Percentiles rank a stretch among this genome's conserved stretches.
These are phyloP conservation scores for Phalloptychus januarius DNA, from an alignment of 2,797 vertebrate genomes.

Conservation along the genomic window DNA sequence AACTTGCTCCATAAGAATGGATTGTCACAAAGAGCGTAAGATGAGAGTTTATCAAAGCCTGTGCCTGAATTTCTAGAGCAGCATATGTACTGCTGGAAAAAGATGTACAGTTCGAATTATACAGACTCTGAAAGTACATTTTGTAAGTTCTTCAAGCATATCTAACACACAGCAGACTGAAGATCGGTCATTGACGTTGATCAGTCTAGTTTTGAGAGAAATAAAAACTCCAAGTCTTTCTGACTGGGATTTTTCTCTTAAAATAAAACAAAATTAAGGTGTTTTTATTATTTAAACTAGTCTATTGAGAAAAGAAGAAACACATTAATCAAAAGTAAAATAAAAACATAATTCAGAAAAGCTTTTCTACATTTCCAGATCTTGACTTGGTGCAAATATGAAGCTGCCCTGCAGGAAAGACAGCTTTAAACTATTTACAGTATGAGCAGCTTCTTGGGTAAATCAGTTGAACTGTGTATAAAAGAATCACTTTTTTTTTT, in stretches of 20 bases:
- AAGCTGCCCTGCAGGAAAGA: background rate
- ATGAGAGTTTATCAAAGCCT: background rate
- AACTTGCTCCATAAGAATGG: background rate
- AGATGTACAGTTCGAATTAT: background rate
- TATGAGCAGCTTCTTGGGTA: background rate
- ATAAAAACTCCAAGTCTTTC: background rate
- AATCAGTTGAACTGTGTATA: constrained; percentile 1
- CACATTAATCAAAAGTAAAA: background rate
- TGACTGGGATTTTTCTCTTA: background rate
- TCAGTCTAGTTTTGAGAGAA: background rate
- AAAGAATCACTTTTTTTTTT: constrained; percentile 3
- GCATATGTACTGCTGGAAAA: too few relatives aligned
- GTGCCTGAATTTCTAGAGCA: background rate
- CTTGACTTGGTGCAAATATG: background rate
- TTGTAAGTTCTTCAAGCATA: background rate
- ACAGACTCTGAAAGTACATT: background rate
- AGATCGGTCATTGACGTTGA: background rate
- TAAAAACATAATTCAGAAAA: background rate
- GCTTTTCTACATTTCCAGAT: background rate
- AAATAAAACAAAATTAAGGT: too few relatives aligned
- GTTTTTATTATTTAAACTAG: background rate
- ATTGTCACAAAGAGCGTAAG: background rate
- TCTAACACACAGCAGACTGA: background rate
- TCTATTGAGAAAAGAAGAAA: background rate
- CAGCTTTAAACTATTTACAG: constrained; percentile 1